Evolutionary conservation across 2,113 vertebrate genomes (phyloP), one percentile per base, ranked within the genome.

Genomic region (Alligator sinensis): DNA sequence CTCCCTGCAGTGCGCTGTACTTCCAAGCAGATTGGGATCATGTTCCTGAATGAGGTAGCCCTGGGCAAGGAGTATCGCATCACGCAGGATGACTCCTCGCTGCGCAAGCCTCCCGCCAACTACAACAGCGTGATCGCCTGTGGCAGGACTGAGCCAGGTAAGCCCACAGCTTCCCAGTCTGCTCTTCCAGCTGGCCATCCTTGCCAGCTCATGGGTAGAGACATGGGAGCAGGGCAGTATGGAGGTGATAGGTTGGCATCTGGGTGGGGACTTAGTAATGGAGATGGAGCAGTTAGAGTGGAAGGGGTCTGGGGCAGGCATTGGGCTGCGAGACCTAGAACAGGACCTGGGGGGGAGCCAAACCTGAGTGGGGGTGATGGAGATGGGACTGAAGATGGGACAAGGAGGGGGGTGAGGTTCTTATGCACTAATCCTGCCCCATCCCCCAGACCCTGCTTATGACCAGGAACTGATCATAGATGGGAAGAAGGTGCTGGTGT

Each of bases 1-100:
- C 47, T 47, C 47, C 47, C 47, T 91, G 17, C 92, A 99, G 99
- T 99, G 89, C 2, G 25, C 21, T 85, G 78, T 4, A 96, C 97
- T 0, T 97, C 96, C 55, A 94, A 98, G n/a, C 85, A 30, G 0
- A 92, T 97, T 4, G 98, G 99, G 84, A 98, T 99, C 95, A 99
- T 99, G 99, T 99, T 99, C 97, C 98, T 99, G 95, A 92, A 95
- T 0, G 99, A 99, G 96, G 99, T 99, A 38, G 98, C 98, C 38
- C 97, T 99, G 12, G 99, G 99, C 61, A 98, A 97, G 91, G 98
- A 98, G 82, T n/a, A 97, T 82, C 96, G 88, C 86, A 98, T 99
- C 96, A 98, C 98, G 30, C 0, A 0, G 0, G 98, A 99, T 6
- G 14, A 99, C 61, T 1, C 6, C 60, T 91, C 80, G 1, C 88